phyloP scores from a whole-genome alignment of 2,113 vertebrate species.

The Pachyramphus minor region DNA sequence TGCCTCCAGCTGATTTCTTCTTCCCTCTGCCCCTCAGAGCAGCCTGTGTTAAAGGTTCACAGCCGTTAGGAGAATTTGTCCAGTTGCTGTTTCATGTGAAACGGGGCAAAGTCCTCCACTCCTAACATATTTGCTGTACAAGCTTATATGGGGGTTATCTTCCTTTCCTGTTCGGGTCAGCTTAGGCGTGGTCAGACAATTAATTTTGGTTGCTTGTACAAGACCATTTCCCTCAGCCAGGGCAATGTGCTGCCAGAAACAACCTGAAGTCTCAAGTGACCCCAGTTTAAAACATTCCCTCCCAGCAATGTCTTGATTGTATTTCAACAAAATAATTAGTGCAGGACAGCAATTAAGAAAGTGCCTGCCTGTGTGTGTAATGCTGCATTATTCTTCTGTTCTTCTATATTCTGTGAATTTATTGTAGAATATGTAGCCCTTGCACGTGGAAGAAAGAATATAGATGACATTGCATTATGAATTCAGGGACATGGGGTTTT shows the following conservation, averaged over 20 bases:
- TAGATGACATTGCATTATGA: background rate
- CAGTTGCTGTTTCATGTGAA: background rate
- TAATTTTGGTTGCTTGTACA: background rate
- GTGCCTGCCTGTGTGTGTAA: background rate
- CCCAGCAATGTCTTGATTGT: background rate
- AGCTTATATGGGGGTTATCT: background rate
- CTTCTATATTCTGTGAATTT: background rate
- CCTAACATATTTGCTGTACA: background rate
- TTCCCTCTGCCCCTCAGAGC: background rate
- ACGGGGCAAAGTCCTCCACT: background rate
- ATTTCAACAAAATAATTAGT: background rate
- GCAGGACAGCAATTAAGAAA: background rate
- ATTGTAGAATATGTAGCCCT: background rate
- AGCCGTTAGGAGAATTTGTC: background rate
- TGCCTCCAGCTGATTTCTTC: background rate
- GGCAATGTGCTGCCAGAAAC: background rate
- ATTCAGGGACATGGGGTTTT: background rate
- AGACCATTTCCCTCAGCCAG: background rate
- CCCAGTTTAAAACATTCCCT: background rate
- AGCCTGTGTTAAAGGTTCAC: background rate
- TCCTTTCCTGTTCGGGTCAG: constrained; percentile 36
- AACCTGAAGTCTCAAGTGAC: background rate
- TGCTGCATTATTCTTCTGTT: background rate
- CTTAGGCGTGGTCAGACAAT: background rate
- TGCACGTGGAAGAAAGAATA: background rate